Evolutionary conservation across 2,113 vertebrate genomes (phyloP).

Genomic region (Scomber scombrus): DNA sequence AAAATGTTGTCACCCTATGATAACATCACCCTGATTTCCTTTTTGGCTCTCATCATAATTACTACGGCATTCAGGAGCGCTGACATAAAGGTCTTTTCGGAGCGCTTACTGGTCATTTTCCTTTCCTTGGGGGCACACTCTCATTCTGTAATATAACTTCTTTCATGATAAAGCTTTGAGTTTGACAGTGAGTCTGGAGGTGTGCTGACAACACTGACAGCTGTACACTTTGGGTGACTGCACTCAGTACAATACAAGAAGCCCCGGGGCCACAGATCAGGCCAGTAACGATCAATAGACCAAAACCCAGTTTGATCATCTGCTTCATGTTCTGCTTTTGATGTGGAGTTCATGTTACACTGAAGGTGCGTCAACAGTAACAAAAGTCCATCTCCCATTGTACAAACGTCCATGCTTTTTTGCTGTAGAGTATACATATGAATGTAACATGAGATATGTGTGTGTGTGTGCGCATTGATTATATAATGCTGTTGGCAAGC

Average conservation of each 20-base stretch:
- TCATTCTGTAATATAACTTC: too few relatives aligned
- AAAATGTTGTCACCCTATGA: too few relatives aligned
- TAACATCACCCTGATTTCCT: too few relatives aligned
- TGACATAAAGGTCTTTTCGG: too few relatives aligned
- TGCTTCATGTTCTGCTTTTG: background rate
- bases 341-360: background rate
- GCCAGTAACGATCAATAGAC: background rate
- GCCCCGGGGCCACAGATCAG: background rate
- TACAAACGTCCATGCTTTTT: background rate
- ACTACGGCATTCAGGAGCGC: too few relatives aligned
- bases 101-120: too few relatives aligned
- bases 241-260: background rate
- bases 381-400: background rate
- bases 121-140: too few relatives aligned
- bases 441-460: conserved; percentile 41
- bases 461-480: conserved; percentile 53
- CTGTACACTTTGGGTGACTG: background rate
- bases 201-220: background rate
- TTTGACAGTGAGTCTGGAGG: too few relatives aligned
- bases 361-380: conserved; percentile 12
- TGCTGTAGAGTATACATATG: background rate
- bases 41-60: too few relatives aligned
- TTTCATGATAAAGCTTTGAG: too few relatives aligned
- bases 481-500: conserved; percentile 57
- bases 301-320: background rate